Evolutionary conservation across 2,113 vertebrate genomes (phyloP).

Genomic region (Excalfactoria chinensis): DNA sequence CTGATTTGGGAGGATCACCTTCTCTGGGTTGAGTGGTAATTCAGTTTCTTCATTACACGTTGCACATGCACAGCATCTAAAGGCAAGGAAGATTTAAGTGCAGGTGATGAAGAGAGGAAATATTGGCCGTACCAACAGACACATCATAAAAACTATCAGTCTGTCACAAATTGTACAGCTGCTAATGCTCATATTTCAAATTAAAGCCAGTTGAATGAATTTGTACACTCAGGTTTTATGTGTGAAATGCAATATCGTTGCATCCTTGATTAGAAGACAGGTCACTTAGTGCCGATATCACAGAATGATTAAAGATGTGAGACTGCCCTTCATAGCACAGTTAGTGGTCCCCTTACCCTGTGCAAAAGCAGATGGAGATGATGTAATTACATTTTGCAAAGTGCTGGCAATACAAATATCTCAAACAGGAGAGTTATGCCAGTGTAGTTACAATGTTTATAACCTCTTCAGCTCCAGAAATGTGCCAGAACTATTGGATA

Average conservation of each 20-base stretch:
- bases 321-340: conserved; percentile 38
- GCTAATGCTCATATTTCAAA: conserved; percentile 16
- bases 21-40: conserved; percentile 28
- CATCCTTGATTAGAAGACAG: conserved; percentile 37
- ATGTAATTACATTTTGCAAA: conserved; percentile 64
- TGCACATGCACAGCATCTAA: conserved; percentile 32
- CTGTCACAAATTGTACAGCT: neutral
- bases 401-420: conserved; percentile 1
- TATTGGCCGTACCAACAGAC: neutral
- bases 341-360: conserved; percentile 40
- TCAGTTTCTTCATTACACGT: conserved; percentile 6
- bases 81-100: conserved; percentile 3
- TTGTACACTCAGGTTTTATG: neutral
- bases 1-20: neutral
- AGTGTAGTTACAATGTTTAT: neutral
- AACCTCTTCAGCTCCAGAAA: neutral
- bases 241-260: neutral
- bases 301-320: neutral
- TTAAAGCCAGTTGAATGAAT: conserved; percentile 1
- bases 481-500: neutral
- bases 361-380: conserved; percentile 59
- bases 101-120: conserved; percentile 17
- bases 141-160: neutral
- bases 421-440: neutral
- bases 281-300: neutral